Conservation (phyloP, 2,888 invertebrate species). For the Neoascia interrupta region DNA sequence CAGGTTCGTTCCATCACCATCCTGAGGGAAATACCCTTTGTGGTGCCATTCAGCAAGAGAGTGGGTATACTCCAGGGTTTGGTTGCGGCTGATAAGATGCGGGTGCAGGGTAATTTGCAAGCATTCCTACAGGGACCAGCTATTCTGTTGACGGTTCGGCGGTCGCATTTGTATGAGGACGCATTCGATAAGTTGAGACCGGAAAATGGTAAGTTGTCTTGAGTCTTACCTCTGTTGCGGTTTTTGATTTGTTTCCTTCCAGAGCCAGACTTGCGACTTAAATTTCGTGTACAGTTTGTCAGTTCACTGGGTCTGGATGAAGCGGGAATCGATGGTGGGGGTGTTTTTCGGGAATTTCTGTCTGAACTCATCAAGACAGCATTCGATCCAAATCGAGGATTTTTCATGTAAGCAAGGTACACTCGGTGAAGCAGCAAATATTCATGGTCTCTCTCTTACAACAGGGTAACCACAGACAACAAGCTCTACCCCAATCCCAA, state of each 20-base stretch:
- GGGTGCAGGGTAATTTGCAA: constrained; percentile 86
- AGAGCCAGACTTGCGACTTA: constrained; percentile 93
- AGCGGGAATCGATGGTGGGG: constrained; percentile 98
- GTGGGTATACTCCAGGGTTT: constrained; percentile 91
- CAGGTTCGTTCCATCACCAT: constrained; percentile 93
- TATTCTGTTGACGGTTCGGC: constrained; percentile 88
- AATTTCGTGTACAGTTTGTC: constrained; percentile 93
- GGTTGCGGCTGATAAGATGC: constrained; percentile 80
- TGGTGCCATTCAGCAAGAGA: constrained; percentile 94
- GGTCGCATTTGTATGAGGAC: constrained; percentile 98
- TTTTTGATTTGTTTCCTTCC: too few relatives aligned
- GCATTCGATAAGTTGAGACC: constrained; percentile 95
- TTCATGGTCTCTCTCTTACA: background rate
- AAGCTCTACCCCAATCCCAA: constrained; percentile 98
- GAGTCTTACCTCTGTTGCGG: too few relatives aligned
- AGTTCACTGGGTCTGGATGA: constrained; percentile 95
- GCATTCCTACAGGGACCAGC: constrained; percentile 88
- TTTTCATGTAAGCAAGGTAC: constrained; percentile 84
- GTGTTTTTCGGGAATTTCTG: constrained; percentile 96
- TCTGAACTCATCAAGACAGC: constrained; percentile 95
- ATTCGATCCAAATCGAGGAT: constrained; percentile 97
- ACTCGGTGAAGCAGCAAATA: background rate
- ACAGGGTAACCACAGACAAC: constrained; percentile 90
- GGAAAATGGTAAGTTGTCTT: constrained; percentile 87
- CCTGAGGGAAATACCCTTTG: constrained; percentile 95